These are phyloP conservation scores for Aythya baeri DNA, from an alignment of 2,113 vertebrate genomes.

Conservation along the genomic window DNA sequence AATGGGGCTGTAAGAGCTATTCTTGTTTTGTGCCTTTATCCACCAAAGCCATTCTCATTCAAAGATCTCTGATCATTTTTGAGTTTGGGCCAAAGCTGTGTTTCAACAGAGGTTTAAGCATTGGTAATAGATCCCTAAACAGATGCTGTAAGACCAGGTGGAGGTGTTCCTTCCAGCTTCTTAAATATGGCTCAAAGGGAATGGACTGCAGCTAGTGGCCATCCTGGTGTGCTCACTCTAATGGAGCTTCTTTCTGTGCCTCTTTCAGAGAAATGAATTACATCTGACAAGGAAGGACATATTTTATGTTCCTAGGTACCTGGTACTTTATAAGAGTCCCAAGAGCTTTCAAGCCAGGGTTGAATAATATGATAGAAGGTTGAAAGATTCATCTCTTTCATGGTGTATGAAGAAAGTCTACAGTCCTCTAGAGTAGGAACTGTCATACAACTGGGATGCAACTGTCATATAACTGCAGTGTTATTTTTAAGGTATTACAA, in stretches of 20 bases:
- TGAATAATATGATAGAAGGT: not conserved
- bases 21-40: not conserved
- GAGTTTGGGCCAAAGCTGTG: not conserved
- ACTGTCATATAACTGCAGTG: not conserved
- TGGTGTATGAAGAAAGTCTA: not conserved
- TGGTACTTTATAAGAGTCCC: not conserved
- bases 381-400: not conserved
- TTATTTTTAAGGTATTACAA: not conserved
- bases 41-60: not conserved
- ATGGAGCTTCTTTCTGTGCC: not conserved
- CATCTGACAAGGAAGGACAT: not conserved
- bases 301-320: not conserved
- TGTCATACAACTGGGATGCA: not conserved
- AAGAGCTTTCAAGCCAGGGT: not conserved
- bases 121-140: not conserved
- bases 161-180: not conserved
- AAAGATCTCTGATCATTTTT: not conserved
- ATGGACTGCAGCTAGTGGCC: not conserved
- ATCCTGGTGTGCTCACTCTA: rapidly evolving
- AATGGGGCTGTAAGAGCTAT: not conserved
- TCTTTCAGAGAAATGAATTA: not conserved
- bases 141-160: not conserved
- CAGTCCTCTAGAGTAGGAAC: not conserved
- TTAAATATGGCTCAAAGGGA: not conserved
- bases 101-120: not conserved